Conservation (phyloP, 2,888 invertebrate species). For the Tiliacea aurago region DNA sequence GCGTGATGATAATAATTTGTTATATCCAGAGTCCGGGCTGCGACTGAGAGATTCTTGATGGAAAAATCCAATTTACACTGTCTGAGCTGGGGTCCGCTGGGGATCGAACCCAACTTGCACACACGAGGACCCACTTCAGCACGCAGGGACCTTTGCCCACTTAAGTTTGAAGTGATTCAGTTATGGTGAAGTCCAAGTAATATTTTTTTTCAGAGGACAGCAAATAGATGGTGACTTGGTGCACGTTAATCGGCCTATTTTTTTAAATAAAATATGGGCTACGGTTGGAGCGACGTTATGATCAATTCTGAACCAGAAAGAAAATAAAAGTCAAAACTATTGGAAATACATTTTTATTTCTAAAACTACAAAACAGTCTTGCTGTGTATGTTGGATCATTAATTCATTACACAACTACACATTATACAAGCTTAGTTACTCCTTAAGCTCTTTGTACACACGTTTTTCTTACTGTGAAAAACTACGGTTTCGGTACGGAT, state of each 20-base stretch:
- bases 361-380: conserved; percentile 67
- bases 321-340: conserved; percentile 25
- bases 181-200: no score
- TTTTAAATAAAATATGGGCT: not conserved
- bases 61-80: no score
- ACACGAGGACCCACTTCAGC: no score
- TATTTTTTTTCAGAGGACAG: no score
- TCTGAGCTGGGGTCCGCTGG: no score
- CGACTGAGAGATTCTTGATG: no score
- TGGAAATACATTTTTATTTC: conserved; percentile 57
- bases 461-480: no score
- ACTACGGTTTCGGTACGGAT: no score
- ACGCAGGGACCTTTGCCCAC: not conserved
- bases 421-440: conserved; percentile 8
- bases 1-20: no score
- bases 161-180: not conserved
- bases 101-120: no score
- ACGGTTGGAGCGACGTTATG: not conserved
- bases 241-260: not conserved
- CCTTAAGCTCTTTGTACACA: no score
- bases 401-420: conserved; percentile 38
- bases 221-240: not conserved
- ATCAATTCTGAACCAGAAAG: not conserved
- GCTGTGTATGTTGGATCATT: conserved; percentile 38
- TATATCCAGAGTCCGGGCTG: no score